These are phyloP conservation scores for Ichneumon xanthorius DNA, from an alignment of 2,888 invertebrate genomes.

Conservation along the genomic window DNA sequence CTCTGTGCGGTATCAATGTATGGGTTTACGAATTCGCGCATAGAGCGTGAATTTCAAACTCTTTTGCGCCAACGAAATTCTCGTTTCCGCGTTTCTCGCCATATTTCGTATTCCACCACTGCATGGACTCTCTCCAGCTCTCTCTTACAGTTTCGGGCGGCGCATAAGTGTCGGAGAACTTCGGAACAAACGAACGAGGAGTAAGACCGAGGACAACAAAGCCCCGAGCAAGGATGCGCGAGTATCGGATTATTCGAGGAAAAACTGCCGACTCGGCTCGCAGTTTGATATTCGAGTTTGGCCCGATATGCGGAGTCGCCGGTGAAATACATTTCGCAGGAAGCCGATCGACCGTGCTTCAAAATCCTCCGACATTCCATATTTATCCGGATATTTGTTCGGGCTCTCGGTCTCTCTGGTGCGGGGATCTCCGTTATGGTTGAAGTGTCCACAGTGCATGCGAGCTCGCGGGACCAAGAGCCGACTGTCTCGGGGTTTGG, in stretches of 20 bases:
- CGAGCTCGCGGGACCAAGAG: background rate
- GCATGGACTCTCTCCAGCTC: background rate
- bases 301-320: background rate
- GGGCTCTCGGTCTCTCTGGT: background rate
- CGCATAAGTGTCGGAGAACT: background rate
- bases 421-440: background rate
- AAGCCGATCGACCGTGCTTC: slow-evolving; percentile 3
- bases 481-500: too few relatives aligned
- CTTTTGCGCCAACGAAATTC: slow-evolving; percentile 22
- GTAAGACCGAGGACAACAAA: background rate
- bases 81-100: background rate
- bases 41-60: slow-evolving; percentile 39
- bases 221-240: background rate
- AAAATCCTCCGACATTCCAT: too few relatives aligned
- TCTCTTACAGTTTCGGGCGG: background rate
- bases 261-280: slow-evolving; percentile 4
- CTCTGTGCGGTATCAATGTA: background rate
- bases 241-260: slow-evolving; percentile 3
- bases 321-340: background rate
- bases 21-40: background rate
- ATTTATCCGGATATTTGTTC: slow-evolving; percentile 44
- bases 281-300: background rate
- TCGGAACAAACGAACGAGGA: background rate
- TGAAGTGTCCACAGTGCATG: background rate
- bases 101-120: slow-evolving; percentile 10